Percentiles rank a stretch among this genome's conserved stretches.
Evolutionary conservation across 1,140 invertebrate species (phyloP).

Genomic region (Thaumetopoea pityocampa): DNA sequence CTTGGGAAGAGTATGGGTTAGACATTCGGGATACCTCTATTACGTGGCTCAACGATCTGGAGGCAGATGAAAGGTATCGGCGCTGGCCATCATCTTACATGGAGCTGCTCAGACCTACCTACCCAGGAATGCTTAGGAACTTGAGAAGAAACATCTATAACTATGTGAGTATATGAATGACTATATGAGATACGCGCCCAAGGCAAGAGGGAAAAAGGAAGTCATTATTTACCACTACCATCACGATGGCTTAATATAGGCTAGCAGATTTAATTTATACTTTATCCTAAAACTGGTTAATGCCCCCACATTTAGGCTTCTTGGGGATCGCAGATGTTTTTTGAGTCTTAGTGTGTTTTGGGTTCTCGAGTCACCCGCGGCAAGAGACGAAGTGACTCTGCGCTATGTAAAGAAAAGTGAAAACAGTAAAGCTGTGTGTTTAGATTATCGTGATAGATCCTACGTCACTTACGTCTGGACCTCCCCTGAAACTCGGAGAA

Average conservation of each 20-base stretch:
- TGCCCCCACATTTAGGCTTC: too few species aligned
- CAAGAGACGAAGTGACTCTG: too few species aligned
- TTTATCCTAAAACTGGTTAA: too few species aligned
- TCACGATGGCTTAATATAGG: too few species aligned
- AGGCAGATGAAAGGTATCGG: constrained; percentile 90
- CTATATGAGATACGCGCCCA: neutral
- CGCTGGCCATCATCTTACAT: constrained; percentile 92
- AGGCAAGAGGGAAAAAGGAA: too few species aligned
- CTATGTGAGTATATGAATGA: constrained; percentile 58
- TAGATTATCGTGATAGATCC: constrained; percentile 94
- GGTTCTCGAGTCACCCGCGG: too few species aligned
- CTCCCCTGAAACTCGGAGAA: constrained; percentile 91
- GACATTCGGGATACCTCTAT: constrained; percentile 95
- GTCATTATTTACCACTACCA: too few species aligned
- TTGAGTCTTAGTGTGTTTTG: too few species aligned
- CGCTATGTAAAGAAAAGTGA: too few species aligned
- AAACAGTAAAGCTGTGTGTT: too few species aligned
- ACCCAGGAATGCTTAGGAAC: constrained; percentile 96
- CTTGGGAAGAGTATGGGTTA: constrained; percentile 89
- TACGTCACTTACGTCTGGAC: constrained; percentile 79
- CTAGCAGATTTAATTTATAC: too few species aligned
- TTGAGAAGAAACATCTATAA: constrained; percentile 93
- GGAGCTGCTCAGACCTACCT: constrained; percentile 95
- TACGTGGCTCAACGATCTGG: constrained; percentile 96
- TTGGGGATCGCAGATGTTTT: too few species aligned